Conservation (phyloP, 2,113 vertebrate genomes). For the Ceyx margarethae region DNA sequence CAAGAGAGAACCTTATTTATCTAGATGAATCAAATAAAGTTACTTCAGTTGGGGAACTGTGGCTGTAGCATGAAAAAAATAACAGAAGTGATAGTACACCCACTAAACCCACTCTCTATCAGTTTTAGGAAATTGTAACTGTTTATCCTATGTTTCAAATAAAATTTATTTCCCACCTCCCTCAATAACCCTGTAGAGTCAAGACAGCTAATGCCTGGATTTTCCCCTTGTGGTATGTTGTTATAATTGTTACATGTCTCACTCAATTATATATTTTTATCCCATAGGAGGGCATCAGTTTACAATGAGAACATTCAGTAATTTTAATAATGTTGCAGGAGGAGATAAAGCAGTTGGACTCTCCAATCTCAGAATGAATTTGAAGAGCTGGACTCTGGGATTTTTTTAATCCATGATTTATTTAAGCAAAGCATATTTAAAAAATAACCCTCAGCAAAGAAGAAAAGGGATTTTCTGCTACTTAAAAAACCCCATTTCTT, state of each 20-base stretch:
- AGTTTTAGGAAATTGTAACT: neutral
- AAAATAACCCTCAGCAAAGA: neutral
- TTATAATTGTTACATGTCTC: neutral
- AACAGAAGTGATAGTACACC: neutral
- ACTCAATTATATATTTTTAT: conserved; percentile 6
- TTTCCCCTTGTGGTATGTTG: neutral
- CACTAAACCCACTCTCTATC: neutral
- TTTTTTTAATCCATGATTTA: neutral
- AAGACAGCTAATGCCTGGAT: neutral
- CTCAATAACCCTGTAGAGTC: neutral
- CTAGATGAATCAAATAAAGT: neutral
- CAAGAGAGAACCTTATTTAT: neutral
- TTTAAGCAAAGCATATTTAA: neutral
- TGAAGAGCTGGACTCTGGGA: neutral
- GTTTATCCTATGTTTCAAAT: neutral
- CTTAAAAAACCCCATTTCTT: neutral
- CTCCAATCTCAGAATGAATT: neutral
- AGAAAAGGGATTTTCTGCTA: neutral
- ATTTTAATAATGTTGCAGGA: neutral
- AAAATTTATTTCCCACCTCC: neutral
- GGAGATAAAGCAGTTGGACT: neutral
- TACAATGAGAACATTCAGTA: neutral
- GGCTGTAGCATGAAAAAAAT: neutral
- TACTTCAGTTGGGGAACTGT: neutral
- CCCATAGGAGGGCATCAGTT: conserved; percentile 17